Conservation (phyloP, 2,888 invertebrate species). For the Deroplatys truncata region DNA sequence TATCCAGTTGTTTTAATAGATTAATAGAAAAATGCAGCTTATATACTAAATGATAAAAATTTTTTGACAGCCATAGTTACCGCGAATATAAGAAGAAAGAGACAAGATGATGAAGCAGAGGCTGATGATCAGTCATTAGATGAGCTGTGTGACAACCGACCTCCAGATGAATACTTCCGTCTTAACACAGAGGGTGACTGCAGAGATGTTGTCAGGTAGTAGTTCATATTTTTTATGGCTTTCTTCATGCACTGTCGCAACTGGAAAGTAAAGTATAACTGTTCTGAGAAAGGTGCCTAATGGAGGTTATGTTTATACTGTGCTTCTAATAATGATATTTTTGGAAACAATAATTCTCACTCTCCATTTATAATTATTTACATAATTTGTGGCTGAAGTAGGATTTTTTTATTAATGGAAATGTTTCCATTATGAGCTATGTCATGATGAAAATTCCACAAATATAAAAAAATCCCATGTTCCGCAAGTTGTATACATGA, state of each 20-base stretch:
- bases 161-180: conserved; percentile 89
- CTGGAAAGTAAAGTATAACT: background rate
- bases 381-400: too few relatives aligned
- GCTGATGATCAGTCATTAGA: conserved; percentile 60
- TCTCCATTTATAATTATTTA: too few relatives aligned
- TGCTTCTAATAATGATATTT: background rate
- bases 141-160: conserved; percentile 81
- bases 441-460: too few relatives aligned
- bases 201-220: conserved; percentile 87
- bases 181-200: conserved; percentile 80
- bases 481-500: too few relatives aligned
- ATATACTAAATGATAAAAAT: background rate
- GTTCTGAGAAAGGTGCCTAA: background rate
- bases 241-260: background rate
- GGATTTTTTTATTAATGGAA: too few relatives aligned
- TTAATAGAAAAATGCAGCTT: background rate
- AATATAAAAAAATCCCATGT: too few relatives aligned
- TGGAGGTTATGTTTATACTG: background rate
- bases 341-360: background rate
- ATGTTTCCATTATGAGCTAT: too few relatives aligned
- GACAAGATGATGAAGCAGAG: conserved; percentile 63
- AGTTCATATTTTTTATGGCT: conserved; percentile 25
- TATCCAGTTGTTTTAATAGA: too few relatives aligned
- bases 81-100: conserved; percentile 49
- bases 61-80: background rate